A percentile compares a stretch with the other conserved stretches of the same genome.
Conservation (phyloP, 2,113 vertebrate species). For the Gallinago undulata region DNA sequence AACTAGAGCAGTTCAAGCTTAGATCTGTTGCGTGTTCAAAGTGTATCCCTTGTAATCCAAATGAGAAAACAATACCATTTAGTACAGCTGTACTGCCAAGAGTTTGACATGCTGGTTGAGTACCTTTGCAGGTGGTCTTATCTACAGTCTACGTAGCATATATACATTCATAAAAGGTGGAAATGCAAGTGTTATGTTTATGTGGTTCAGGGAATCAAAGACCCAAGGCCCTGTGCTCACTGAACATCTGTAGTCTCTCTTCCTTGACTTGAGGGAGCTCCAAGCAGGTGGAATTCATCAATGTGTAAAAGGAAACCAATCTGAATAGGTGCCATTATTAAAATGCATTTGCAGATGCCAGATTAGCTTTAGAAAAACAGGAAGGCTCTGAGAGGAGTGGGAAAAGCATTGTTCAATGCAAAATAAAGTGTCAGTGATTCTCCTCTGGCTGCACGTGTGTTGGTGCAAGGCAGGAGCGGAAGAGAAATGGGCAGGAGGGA, state of each 20-base stretch:
- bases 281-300: constrained; percentile 51
- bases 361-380: constrained; percentile 47
- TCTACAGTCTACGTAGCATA: not conserved
- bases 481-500: no score
- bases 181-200: not conserved
- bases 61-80: not conserved
- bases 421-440: not conserved
- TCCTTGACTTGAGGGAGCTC: not conserved
- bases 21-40: not conserved
- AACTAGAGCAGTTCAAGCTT: not conserved
- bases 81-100: not conserved
- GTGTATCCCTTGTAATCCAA: not conserved
- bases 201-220: not conserved
- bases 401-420: constrained; percentile 9
- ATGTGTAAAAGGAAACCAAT: constrained; percentile 13
- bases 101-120: not conserved
- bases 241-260: not conserved
- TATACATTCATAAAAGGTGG: not conserved
- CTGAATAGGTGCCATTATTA: constrained; percentile 49
- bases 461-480: not conserved
- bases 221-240: not conserved
- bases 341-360: constrained; percentile 42
- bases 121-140: not conserved
- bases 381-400: constrained; percentile 34
- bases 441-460: not conserved